Evolutionary conservation across 2,113 vertebrate genomes (phyloP).

Genomic region (Pelecanoides urinatrix): DNA sequence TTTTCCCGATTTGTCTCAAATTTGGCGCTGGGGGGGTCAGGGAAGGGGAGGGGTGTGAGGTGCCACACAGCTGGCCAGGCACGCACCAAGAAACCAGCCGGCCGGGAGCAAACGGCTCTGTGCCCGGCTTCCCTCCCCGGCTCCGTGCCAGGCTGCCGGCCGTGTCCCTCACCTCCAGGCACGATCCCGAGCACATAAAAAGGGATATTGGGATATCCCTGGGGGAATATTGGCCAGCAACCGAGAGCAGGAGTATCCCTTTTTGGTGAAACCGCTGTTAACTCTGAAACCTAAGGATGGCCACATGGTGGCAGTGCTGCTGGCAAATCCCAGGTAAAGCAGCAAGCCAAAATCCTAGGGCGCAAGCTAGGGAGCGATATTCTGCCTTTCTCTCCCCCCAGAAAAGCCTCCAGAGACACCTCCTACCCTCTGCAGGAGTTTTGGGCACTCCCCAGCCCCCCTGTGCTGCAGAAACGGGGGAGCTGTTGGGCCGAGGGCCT

Average conservation of each 20-base stretch:
- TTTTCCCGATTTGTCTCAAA: background rate
- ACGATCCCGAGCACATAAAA: background rate
- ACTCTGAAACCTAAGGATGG: background rate
- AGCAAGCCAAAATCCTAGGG: background rate
- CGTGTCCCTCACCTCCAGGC: background rate
- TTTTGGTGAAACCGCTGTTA: background rate
- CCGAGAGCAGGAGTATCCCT: background rate
- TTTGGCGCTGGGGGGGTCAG: rapidly evolving
- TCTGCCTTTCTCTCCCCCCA: background rate
- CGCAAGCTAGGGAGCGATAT: background rate
- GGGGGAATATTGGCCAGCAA: background rate
- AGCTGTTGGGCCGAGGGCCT: background rate
- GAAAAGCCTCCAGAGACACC: background rate
- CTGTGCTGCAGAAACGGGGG: background rate
- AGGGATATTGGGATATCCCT: background rate
- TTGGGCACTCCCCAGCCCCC: background rate
- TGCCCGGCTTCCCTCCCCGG: background rate
- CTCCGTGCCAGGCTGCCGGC: background rate
- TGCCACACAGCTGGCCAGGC: rapidly evolving
- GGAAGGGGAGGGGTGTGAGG: background rate
- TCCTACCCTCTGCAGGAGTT: background rate
- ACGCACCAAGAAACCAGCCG: rapidly evolving
- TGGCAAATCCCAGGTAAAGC: background rate
- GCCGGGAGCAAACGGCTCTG: rapidly evolving
- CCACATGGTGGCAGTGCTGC: constrained; percentile 50